A percentile compares a stretch with the other conserved stretches of the same genome.
Conservation (phyloP, 2,888 invertebrate species). For the Epinotia ramella region DNA sequence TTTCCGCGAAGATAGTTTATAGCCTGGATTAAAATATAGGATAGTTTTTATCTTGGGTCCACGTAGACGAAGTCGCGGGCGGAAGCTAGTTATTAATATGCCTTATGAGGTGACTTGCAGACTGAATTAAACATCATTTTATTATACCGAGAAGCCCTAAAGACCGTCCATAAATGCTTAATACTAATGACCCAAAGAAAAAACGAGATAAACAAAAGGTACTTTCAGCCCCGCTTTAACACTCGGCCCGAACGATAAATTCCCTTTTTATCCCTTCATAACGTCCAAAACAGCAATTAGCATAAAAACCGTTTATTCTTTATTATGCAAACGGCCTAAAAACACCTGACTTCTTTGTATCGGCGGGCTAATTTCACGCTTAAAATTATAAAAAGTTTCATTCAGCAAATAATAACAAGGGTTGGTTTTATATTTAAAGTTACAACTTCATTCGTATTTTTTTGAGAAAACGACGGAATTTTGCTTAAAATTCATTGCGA, state of each 20-base stretch:
- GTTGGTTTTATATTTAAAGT: constrained; percentile 28
- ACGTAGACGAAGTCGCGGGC: too few species aligned
- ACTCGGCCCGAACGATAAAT: constrained; percentile 52
- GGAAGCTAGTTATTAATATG: too few species aligned
- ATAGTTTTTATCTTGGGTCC: too few species aligned
- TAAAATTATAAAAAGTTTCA: constrained; percentile 43
- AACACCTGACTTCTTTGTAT: constrained; percentile 50
- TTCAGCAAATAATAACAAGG: constrained; percentile 43
- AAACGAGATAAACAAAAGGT: constrained; percentile 37
- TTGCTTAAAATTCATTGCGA: not conserved
- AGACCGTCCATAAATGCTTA: constrained; percentile 27
- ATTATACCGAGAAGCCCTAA: not conserved
- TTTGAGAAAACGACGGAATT: not conserved
- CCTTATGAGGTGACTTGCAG: too few species aligned
- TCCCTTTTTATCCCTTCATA: constrained; percentile 58
- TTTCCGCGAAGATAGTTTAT: too few species aligned
- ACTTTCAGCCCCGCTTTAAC: constrained; percentile 48
- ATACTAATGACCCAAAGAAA: constrained; percentile 34
- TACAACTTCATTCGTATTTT: constrained; percentile 32
- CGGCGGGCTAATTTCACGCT: constrained; percentile 37
- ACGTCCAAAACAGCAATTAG: constrained; percentile 57
- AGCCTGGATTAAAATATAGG: too few species aligned
- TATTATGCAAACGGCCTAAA: constrained; percentile 49
- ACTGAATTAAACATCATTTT: too few species aligned
- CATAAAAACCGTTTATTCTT: constrained; percentile 56